These are phyloP conservation scores for Agrilus planipennis DNA, from an alignment of 1,140 invertebrate genomes.

Conservation along the genomic window DNA sequence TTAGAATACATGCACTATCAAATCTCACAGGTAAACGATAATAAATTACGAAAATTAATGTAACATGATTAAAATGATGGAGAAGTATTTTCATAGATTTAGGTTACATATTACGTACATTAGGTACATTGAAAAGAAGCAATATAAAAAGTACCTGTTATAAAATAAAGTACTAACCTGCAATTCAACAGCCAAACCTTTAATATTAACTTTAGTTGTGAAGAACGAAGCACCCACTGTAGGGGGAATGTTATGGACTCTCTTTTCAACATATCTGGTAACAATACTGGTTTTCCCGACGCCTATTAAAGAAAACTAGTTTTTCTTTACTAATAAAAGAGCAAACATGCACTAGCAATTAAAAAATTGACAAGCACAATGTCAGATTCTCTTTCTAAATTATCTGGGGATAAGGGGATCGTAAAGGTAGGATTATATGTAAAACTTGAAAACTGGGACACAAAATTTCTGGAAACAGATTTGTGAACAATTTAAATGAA, in stretches of 20 bases:
- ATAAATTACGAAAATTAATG: not conserved
- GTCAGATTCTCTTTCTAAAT: too few species aligned
- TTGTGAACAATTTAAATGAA: too few species aligned
- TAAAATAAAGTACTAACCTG: slow-evolving; percentile 1
- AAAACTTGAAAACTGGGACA: too few species aligned
- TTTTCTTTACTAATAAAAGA: too few species aligned
- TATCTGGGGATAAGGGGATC: too few species aligned
- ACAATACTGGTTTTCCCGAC: slow-evolving; percentile 82
- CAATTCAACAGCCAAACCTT: slow-evolving; percentile 4
- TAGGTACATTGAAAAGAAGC: not conserved
- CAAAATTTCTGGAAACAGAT: too few species aligned
- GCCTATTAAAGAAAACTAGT: slow-evolving; percentile 44
- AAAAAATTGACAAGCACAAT: too few species aligned
- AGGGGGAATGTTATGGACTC: slow-evolving; percentile 59
- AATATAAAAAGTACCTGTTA: not conserved
- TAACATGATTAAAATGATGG: not conserved
- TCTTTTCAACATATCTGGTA: slow-evolving; percentile 64
- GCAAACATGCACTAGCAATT: too few species aligned
- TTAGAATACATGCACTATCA: not conserved
- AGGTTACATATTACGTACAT: not conserved
- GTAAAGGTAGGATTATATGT: too few species aligned
- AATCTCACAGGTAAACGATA: not conserved
- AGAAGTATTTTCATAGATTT: not conserved
- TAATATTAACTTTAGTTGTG: not conserved
- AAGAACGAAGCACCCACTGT: slow-evolving; percentile 73